These are phyloP conservation scores for Aphelenchoides bicaudatus DNA, from an alignment of 2,888 invertebrate species.

Conservation along the genomic window DNA sequence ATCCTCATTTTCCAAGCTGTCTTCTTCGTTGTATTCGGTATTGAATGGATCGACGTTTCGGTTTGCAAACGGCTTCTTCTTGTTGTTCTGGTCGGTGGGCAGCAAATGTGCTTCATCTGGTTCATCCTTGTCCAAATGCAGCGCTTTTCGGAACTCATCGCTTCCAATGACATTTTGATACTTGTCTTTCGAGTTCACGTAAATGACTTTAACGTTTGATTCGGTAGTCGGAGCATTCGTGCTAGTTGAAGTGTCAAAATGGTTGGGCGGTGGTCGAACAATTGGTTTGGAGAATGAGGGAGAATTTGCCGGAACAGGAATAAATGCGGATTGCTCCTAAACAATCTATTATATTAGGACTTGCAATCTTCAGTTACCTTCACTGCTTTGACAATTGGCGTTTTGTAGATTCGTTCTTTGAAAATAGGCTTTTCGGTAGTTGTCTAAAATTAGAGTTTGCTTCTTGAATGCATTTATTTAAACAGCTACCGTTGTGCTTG, in stretches of 20 bases:
- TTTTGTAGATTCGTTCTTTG: no score
- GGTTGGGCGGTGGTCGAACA: slow-evolving; percentile 5
- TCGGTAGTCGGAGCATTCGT: background rate
- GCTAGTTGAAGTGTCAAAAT: background rate
- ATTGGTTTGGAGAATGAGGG: background rate
- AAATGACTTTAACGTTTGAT: slow-evolving; percentile 13
- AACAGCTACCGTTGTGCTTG: no score
- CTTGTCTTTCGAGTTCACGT: slow-evolving; percentile 12
- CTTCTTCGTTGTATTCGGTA: background rate
- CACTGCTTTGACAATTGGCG: no score
- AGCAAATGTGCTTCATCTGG: slow-evolving; percentile 2
- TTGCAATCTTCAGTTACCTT: no score
- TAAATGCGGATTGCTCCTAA: no score
- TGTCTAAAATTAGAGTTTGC: no score
- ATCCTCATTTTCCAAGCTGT: background rate
- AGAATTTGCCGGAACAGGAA: no score
- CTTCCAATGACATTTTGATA: slow-evolving; percentile 22
- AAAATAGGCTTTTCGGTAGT: no score
- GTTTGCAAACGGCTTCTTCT: background rate
- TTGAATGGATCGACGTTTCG: no score
- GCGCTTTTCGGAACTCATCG: slow-evolving; percentile 9
- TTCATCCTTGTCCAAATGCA: background rate
- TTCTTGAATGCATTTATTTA: no score
- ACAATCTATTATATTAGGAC: no score
- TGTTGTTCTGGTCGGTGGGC: slow-evolving; percentile 13